Base-by-base conservation (phyloP, 1,140 invertebrate genomes). In the Chrysopa pallens region DNA sequence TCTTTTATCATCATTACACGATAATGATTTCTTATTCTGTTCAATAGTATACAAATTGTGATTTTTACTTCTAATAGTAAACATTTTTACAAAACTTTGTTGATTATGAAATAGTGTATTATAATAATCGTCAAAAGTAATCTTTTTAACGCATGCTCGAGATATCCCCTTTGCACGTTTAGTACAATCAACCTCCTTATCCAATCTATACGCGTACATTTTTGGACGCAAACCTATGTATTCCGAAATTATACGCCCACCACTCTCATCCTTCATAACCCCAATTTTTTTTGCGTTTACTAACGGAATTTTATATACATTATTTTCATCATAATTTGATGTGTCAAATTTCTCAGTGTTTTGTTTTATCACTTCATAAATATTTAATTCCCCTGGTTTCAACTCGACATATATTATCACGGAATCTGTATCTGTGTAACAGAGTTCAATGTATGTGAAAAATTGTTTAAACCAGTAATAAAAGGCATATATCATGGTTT, bases 241-340 rank as follows among this genome's bases (percentile, higher is more conserved):
- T 49, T 60, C 52, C 8, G 36, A 46, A 38, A 68, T 55, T 33
- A 58, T 50, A 42, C 43, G 43, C 8, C 59, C 59, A 46, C 52
- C 55, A 23, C 50, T 51, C 52, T 71, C 67, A 56, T 68, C 64
- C 52, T 68, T 71, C 48, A 69, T 61, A 52, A 64, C 58, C 6
- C 66, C 64, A 4, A 64, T 13, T 6, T 63, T 55, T 47, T 71
- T 70, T 50, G 64, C 66, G 48, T 68, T 67, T 36, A 42, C 42
- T 41, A 40, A 39, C 8, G 52, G 51, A n/a, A 58, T 57, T 17
- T 45, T 45, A 42, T 52, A 53, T n/a, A 44, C 31, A 48, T 56
- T 57, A 43, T 52, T 42, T 38, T 17, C 13, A n/a, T 44, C 36
- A 49, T 59, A 53, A 39, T 58, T 53, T 12, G 47, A 49, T 12